These are phyloP conservation scores for Vanacampus margaritifer DNA, from an alignment of 2,113 vertebrate genomes.

Conservation along the genomic window DNA sequence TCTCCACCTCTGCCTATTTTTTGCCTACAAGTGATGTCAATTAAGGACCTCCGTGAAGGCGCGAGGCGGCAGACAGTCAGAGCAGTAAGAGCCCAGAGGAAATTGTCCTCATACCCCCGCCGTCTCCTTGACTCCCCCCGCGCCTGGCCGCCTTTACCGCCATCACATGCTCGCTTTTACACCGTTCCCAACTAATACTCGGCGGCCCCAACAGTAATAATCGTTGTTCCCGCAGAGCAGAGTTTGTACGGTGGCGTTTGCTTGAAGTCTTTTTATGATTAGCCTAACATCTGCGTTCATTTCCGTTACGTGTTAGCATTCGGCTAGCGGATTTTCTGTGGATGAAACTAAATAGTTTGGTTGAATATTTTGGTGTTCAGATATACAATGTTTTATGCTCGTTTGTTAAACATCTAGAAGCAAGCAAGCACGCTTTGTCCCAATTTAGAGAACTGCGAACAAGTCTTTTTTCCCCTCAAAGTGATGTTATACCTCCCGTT, in stretches of 20 bases:
- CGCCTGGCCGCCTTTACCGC: constrained; percentile 41
- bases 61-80: constrained; percentile 78
- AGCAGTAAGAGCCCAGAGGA: constrained; percentile 77
- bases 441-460: too few species aligned
- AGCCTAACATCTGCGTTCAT: too few species aligned
- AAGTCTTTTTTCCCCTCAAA: too few species aligned
- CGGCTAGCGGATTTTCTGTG: background rate
- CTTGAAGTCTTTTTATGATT: too few species aligned
- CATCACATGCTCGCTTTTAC: constrained; percentile 3
- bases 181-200: background rate
- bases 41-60: constrained; percentile 84
- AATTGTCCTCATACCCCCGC: constrained; percentile 74
- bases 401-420: too few species aligned
- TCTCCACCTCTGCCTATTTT: constrained; percentile 78
- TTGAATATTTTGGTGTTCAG: too few species aligned
- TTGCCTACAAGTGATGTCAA: constrained; percentile 84
- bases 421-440: too few species aligned
- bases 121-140: constrained; percentile 29
- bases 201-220: background rate
- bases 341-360: background rate
- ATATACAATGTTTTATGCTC: too few species aligned
- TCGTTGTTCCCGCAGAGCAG: background rate
- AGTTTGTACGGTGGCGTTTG: too few species aligned
- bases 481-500: too few species aligned
- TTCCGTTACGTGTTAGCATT: background rate